Conservation (phyloP, 1,140 invertebrate species). For the Aphelinus atriplicis region DNA sequence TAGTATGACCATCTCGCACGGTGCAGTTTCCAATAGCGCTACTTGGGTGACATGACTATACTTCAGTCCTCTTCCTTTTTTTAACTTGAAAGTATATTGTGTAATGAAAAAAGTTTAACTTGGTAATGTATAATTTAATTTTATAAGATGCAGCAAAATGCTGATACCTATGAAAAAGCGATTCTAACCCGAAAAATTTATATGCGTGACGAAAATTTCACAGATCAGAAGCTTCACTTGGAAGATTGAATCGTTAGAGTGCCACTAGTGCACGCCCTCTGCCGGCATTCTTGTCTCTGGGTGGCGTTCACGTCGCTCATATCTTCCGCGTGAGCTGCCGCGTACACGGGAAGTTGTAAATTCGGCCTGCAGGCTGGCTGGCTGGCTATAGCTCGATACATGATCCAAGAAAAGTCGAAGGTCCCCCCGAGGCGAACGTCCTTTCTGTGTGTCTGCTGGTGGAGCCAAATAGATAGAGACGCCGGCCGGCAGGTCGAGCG, state of each 20-base stretch:
- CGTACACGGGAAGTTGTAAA: conserved; percentile 31
- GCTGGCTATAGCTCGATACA: conserved; percentile 16
- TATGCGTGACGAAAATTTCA: no score
- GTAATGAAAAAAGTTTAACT: no score
- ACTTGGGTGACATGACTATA: no score
- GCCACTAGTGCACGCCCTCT: background rate
- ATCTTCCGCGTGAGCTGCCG: conserved; percentile 10
- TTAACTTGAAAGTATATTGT: no score
- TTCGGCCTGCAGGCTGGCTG: conserved; percentile 1
- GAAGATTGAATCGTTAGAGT: conserved; percentile 7
- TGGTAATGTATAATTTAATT: no score
- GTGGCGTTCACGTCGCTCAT: conserved; percentile 10
- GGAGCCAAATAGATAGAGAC: conserved; percentile 18
- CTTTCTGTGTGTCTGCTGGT: background rate
- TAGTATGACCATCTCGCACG: no score
- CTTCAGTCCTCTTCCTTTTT: no score
- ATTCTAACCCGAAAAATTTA: no score
- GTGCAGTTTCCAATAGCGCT: no score
- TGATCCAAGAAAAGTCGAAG: conserved; percentile 40
- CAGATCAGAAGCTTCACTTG: no score
- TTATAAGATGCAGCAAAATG: no score
- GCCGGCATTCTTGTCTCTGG: background rate
- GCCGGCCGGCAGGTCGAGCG: conserved; percentile 24
- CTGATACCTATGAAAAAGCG: no score
- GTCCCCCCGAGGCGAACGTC: conserved; percentile 18